phyloP scores from a whole-genome alignment of 2,888 invertebrate species.

The Acrobasis repandana region DNA sequence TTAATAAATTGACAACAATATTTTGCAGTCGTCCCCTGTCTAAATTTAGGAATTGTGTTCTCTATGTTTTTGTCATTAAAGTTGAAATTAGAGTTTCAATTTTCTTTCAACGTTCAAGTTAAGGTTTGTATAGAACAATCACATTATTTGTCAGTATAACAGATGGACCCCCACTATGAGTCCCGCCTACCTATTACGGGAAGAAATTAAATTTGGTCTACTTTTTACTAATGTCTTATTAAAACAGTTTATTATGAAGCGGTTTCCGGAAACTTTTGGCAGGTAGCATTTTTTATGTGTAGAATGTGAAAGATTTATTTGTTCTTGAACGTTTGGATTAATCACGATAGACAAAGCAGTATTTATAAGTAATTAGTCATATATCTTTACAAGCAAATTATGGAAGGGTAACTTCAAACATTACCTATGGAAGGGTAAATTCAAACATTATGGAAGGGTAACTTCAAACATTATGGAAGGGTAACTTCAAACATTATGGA shows the following conservation, averaged over 20 bases:
- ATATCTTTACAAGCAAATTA: too few species aligned
- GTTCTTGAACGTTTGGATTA: not conserved
- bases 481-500: too few species aligned
- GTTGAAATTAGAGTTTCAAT: constrained; percentile 6
- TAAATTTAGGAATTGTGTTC: not conserved
- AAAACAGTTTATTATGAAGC: constrained; percentile 13
- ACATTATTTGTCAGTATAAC: constrained; percentile 14
- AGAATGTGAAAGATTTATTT: not conserved
- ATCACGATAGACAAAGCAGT: not conserved
- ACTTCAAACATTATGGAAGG: too few species aligned
- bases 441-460: too few species aligned
- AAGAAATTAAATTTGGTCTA: constrained; percentile 17
- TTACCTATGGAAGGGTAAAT: too few species aligned
- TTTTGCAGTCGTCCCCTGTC: not conserved
- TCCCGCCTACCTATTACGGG: constrained; percentile 18
- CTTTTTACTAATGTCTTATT: constrained; percentile 18
- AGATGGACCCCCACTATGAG: constrained; percentile 8
- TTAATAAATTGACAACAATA: constrained; percentile 15
- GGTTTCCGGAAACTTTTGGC: constrained; percentile 16
- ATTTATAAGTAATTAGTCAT: too few species aligned
- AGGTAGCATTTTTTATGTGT: constrained; percentile 10
- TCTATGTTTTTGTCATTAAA: not conserved
- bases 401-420: too few species aligned
- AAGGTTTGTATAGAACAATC: constrained; percentile 9
- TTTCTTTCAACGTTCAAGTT: not conserved